Percentiles rank a stretch among this genome's conserved stretches.
These are phyloP conservation scores for Amblyteles armatorius DNA, from an alignment of 2,888 invertebrate species.

Conservation along the genomic window DNA sequence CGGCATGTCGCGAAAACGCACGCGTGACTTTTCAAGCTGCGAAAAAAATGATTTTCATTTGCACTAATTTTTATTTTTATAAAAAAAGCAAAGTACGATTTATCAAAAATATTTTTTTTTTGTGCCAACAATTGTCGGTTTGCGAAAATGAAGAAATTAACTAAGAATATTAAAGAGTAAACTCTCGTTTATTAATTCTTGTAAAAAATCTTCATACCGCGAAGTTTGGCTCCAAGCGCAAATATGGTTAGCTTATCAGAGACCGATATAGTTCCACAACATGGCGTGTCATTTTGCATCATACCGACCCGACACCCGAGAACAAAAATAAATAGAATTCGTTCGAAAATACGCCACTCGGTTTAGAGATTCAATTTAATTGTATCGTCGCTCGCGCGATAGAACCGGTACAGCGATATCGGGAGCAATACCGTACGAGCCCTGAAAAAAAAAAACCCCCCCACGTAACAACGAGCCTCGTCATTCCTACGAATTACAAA, in stretches of 20 bases:
- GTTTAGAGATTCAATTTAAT: slow-evolving; percentile 1
- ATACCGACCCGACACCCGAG: neutral
- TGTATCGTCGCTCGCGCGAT: slow-evolving; percentile 19
- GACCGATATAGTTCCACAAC: neutral
- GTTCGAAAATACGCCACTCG: neutral
- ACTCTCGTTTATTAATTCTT: neutral
- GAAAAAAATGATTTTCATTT: neutral
- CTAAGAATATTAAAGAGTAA: no score
- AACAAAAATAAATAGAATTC: neutral
- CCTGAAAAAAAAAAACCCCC: neutral
- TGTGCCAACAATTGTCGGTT: neutral
- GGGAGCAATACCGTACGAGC: slow-evolving; percentile 17
- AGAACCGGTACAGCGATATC: slow-evolving; percentile 16
- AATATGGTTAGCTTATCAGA: neutral
- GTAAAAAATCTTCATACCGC: neutral
- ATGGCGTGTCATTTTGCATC: neutral
- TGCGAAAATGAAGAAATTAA: neutral
- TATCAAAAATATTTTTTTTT: neutral
- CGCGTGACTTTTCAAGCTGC: neutral
- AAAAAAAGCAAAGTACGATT: neutral
- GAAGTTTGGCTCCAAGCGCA: neutral
- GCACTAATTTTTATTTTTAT: neutral
- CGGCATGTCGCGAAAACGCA: neutral
- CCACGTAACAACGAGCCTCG: slow-evolving; percentile 42
- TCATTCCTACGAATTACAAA: slow-evolving; percentile 61